Percentiles rank a stretch among this genome's conserved stretches.
These are phyloP conservation scores for Drosophila merina DNA, from an alignment of 2,888 invertebrate species.

Conservation along the genomic window DNA sequence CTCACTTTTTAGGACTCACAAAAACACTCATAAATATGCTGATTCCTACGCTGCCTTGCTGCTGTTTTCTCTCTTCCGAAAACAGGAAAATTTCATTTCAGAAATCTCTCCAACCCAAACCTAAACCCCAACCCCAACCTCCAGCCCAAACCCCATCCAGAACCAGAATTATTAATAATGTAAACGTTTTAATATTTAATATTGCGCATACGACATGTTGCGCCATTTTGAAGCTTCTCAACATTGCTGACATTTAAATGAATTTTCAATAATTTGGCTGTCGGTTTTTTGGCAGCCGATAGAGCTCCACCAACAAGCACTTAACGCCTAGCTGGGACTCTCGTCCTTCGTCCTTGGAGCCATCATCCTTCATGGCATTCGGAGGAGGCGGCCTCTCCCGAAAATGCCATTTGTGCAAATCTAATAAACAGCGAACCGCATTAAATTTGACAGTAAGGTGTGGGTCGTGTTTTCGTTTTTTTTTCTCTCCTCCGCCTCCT, in stretches of 20 bases:
- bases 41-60: constrained; percentile 9
- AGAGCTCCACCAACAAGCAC: constrained; percentile 56
- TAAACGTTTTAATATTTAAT: constrained; percentile 71
- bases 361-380: background rate
- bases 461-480: constrained; percentile 6
- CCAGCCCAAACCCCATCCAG: background rate
- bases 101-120: background rate
- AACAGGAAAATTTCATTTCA: constrained; percentile 16
- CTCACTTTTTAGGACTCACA: constrained; percentile 11
- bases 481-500: background rate
- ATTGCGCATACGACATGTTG: constrained; percentile 74
- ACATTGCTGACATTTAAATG: constrained; percentile 70
- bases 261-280: constrained; percentile 72
- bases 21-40: constrained; percentile 37
- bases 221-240: constrained; percentile 43
- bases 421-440: constrained; percentile 75
- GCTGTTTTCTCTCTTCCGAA: background rate
- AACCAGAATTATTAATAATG: constrained; percentile 59
- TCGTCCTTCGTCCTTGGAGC: constrained; percentile 16
- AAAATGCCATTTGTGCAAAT: constrained; percentile 69
- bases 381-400: constrained; percentile 21
- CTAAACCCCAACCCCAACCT: no score
- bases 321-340: constrained; percentile 57
- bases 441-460: constrained; percentile 59
- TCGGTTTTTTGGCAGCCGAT: constrained; percentile 40